Base-by-base conservation (phyloP, 2,113 vertebrate species). In the Maccullochella peelii region DNA sequence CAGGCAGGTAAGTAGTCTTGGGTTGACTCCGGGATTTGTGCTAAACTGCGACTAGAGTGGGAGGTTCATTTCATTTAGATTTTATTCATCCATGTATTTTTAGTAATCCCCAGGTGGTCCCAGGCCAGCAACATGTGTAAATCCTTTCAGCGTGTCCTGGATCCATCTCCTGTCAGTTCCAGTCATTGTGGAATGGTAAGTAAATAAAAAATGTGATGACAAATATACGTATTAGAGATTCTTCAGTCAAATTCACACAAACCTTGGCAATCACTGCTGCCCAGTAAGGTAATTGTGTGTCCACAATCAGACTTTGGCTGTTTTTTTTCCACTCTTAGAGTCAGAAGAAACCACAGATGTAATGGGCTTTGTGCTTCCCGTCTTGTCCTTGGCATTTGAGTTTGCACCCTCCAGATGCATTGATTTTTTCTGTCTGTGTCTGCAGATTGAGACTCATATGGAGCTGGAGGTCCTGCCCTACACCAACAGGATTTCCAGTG, bases 391-490 rank as follows among this genome's bases (percentile, higher is more conserved):
- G 85, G 84, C 83, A 89, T 94, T 93, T 93, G 77, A 79, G 86
- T 62, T 50, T 73, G 50, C 62, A 40, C 76, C 83, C 75, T 86
- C 80, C 72, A 85, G 86, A 93, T 91, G 80, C 88, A 88, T 84
- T 87, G 88, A 90, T 91, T 93, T 91, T 90, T 73, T 73, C 86
- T 76, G 68, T 77, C 3, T 86, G 21, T 68, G 33, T 83, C 66
- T 83, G 12, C 86, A 99, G 98, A 87, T 95, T 82, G 99, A 99
- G 94, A 99, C 97, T 0, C 97, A 99, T 91, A 98, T 99, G 98
- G 98, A 99, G 93, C 91, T 99, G 92, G 98, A 99, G 94, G 96
- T 99, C 73, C 89, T 99, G 84, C 97, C 98, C 67, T 99, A 99
- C 92, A 98, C 98, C 84, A 99, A 99, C 93, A 95, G 95, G 88